Base-by-base conservation (phyloP, 2,113 vertebrate species). In the Columba janthina region DNA sequence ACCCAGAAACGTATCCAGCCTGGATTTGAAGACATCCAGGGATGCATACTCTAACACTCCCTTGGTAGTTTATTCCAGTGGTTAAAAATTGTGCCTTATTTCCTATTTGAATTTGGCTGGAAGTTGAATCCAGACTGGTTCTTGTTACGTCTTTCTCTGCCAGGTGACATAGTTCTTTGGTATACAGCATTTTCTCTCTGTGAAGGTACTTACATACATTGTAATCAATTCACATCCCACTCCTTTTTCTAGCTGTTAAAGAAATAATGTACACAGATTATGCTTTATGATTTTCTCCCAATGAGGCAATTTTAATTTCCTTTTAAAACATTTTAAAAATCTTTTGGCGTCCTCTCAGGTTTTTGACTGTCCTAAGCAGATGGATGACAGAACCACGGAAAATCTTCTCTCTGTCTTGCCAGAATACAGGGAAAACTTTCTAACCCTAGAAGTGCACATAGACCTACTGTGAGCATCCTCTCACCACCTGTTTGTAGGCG, bases 81-180 rank as follows among this genome's bases (percentile, higher is more conserved):
- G 44, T 93, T 94, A 92, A 92, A 94, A 92, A 40, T 67, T 84
- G 76, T 87, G 73, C 38, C 80, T 94, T 89, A 64, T 92, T 97
- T 95, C 92, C 86, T 88, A 51, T 84, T 86, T 81, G 42, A 94
- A 89, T 95, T 80, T 93, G 64, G 9, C 72, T 92, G 50, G 48
- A 84, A 90, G 56, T 14, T 53, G 76, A 71, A 93, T 81, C 57
- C 69, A 90, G 86, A 31, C 29, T 24, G 29, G 38, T 92, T 84
- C 53, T 81, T 74, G 53, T 90, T 92, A 67, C 5, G 6, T 34
- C 44, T 94, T 92, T 80, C 48, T 80, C 56, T 89, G 83, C 32
- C 90, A 90, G 76, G 34, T 84, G 76, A 94, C 65, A 71, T 29
- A 78, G 57, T 8, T 42, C 25, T 71, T 84, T 87, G 21, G 38